Conservation (phyloP, 2,888 invertebrate species). For the Melinopterus prodromus region DNA sequence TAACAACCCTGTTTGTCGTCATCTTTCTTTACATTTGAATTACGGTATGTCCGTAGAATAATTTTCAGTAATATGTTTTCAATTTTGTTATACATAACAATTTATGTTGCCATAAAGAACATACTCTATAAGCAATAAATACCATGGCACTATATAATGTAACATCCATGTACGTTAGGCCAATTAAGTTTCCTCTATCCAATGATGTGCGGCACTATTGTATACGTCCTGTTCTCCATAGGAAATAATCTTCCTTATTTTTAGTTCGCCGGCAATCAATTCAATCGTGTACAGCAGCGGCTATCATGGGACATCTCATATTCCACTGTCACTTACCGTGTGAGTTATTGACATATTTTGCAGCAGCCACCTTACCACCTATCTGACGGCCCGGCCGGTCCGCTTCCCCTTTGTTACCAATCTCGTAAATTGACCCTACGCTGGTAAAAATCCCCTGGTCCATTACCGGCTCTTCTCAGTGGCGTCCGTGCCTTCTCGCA, state of each 20-base stretch:
- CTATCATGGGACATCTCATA: background rate
- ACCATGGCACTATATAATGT: too few relatives aligned
- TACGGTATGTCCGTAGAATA: too few relatives aligned
- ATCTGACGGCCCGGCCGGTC: background rate
- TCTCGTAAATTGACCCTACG: background rate
- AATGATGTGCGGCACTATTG: too few relatives aligned
- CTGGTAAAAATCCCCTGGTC: background rate
- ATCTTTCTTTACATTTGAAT: too few relatives aligned
- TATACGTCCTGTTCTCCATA: too few relatives aligned
- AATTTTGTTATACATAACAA: too few relatives aligned
- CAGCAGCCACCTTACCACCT: background rate
- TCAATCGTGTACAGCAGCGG: background rate
- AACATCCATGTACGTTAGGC: too few relatives aligned
- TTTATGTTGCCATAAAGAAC: too few relatives aligned
- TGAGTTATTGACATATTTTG: conserved; percentile 4
- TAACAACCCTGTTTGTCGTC: too few relatives aligned
- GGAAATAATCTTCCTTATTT: background rate
- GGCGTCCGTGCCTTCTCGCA: background rate
- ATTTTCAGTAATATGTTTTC: too few relatives aligned
- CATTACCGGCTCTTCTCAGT: background rate
- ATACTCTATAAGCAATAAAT: too few relatives aligned
- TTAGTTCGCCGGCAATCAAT: background rate
- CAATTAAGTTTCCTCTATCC: too few relatives aligned
- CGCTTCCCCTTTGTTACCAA: background rate
- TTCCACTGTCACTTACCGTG: background rate